Evolutionary conservation across 1,140 invertebrate genomes (phyloP).

Genomic region (Papilio glaucus): DNA sequence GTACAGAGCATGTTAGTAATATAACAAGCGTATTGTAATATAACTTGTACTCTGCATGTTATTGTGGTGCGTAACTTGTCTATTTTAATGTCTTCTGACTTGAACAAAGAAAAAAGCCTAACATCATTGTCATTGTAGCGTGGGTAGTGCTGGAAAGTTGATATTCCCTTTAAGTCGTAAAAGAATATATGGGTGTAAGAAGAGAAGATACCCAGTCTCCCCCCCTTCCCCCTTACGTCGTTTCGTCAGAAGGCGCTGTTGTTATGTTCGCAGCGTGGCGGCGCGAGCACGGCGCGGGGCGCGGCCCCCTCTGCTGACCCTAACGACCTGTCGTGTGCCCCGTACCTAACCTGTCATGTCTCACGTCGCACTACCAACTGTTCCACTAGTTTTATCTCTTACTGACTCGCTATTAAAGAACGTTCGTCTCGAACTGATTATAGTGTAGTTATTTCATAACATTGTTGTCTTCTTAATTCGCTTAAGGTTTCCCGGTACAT

Average conservation of each 20-base stretch:
- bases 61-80: background rate
- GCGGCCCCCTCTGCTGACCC: conserved; percentile 34
- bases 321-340: background rate
- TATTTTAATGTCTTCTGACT: no score
- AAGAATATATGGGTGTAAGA: no score
- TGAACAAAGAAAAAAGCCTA: no score
- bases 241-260: background rate
- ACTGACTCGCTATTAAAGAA: background rate
- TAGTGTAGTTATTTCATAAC: background rate
- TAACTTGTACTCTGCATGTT: background rate
- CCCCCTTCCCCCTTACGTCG: background rate
- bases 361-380: background rate
- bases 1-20: no score
- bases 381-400: background rate
- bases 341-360: conserved; percentile 49
- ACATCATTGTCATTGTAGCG: no score
- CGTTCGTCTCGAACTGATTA: background rate
- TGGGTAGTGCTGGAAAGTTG: no score
- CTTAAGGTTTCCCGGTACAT: background rate
- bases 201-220: no score
- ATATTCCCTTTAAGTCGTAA: no score
- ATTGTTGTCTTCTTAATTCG: background rate
- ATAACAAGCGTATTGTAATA: background rate
- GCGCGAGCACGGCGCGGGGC: conserved; percentile 69
- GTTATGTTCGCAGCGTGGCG: conserved; percentile 48